Base-by-base conservation (phyloP, 2,113 vertebrate genomes). In the Euleptes europaea region DNA sequence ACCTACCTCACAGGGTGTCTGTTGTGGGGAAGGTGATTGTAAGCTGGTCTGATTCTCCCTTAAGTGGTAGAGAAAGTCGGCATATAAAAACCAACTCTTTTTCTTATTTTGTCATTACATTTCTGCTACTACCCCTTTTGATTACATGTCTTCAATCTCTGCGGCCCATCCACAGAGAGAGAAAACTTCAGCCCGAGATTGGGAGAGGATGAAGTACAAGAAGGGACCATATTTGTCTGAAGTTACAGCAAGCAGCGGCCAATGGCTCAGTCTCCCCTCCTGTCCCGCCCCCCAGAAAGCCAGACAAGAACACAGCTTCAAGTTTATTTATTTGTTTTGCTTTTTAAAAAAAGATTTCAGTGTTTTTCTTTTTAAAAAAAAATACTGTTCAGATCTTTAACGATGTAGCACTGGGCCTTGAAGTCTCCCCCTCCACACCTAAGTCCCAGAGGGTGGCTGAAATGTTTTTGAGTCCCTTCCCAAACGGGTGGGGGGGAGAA, bases 381-480 rank as follows among this genome's bases (percentile, higher is more conserved):
- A 85, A 85, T 85, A 85, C 84, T 85, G 77, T 85, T 72, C 77
- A 80, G 77, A 73, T 80, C 54, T 77, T 72, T 80, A 74, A 69
- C 15, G 73, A 47, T 40, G 70, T 10, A 85, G 67, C 54, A 28
- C n/a, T 49, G 77, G 77, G 54, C 77, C 69, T 73, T 47, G 35
- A 49, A 60, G 12, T 78, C 40, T 49, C 19, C 19, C 4, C 44
- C 73, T 5, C 42, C 67, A 72, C 21, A 10, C 31, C 47, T 33
- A 63, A 65, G 23, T 49, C 77, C 67, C 77, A 38, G n/a, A 51
- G 60, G 19, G 35, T 35, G 31, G 70, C 33, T 65, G 23, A 65
- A 85, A 85, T 80, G 76, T 26, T 73, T 80, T 23, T 19, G 33
- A 51, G n/a, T 35, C 26, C 54, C 42, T 38, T 17, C 72, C 40